Evolutionary conservation across 2,113 vertebrate species (phyloP).

Genomic region (Lucifuga dentata): DNA sequence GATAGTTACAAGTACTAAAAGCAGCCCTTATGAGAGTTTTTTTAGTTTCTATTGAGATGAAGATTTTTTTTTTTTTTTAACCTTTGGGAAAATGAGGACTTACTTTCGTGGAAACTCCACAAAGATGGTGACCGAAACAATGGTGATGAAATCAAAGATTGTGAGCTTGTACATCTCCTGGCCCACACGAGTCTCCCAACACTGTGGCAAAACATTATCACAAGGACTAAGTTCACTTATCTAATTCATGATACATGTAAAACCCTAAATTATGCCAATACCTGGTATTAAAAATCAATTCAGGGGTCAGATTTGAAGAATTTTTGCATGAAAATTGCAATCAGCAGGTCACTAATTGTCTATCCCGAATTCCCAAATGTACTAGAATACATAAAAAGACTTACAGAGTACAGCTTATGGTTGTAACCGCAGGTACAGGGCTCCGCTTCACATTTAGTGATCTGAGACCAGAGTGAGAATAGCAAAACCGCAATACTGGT

Average conservation of each 20-base stretch:
- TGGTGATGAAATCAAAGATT: conserved; percentile 96
- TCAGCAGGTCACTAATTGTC: neutral
- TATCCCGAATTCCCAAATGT: neutral
- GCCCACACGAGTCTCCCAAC: conserved; percentile 96
- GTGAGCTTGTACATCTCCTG: conserved; percentile 98
- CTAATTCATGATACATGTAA: no score
- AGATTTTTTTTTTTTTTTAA: neutral
- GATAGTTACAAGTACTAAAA: neutral
- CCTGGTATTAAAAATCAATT: neutral
- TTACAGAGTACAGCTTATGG: conserved; percentile 89
- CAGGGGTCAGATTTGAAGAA: neutral
- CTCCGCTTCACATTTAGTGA: conserved; percentile 79
- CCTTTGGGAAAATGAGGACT: conserved; percentile 58
- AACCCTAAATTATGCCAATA: no score
- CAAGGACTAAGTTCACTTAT: no score
- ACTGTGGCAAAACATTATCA: no score
- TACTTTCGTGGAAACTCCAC: conserved; percentile 95
- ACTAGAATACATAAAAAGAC: conserved; percentile 41
- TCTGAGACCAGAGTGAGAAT: conserved; percentile 91
- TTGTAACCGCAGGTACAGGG: conserved; percentile 92
- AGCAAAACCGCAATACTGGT: conserved; percentile 93
- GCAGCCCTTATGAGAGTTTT: no score
- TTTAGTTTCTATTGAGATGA: no score
- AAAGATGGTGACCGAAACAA: conserved; percentile 86
- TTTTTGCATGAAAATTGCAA: no score